Conservation (phyloP, 2,113 vertebrate genomes). For the Rhegmatorhina hoffmannsi region DNA sequence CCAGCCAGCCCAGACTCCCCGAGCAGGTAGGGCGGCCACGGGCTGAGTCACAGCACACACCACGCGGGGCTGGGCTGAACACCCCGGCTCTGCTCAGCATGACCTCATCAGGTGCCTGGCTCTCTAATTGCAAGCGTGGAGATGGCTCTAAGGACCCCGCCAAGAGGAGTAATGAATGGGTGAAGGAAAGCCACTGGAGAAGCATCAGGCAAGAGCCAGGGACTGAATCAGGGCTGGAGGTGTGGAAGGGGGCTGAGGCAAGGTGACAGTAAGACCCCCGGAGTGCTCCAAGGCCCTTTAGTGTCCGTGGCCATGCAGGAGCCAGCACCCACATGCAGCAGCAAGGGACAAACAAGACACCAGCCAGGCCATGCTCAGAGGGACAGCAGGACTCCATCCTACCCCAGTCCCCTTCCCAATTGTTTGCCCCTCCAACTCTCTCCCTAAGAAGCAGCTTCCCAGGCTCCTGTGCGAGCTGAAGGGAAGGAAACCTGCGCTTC, state of each 20-base stretch:
- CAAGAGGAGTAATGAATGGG: neutral
- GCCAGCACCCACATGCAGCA: neutral
- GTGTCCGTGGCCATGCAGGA: neutral
- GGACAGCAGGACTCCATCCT: neutral
- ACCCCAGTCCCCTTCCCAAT: neutral
- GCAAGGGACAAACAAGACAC: neutral
- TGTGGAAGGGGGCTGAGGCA: neutral
- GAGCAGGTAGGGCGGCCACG: neutral
- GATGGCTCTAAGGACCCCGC: neutral
- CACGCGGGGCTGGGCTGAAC: neutral
- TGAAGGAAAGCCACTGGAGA: neutral
- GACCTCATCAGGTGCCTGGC: conserved; percentile 39
- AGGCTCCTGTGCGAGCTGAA: conserved; percentile 1
- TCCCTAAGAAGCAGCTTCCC: neutral
- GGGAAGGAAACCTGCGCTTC: conserved; percentile 77
- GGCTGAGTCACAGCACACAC: conserved; percentile 41
- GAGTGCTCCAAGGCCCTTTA: accelerated
- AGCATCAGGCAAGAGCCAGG: neutral
- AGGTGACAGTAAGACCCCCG: neutral
- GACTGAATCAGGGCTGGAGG: neutral
- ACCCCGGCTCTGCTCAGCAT: neutral
- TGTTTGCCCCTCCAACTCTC: neutral
- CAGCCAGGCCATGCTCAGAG: neutral
- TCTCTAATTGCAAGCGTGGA: neutral
- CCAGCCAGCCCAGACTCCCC: neutral